Conservation (phyloP, 1,140 invertebrate genomes). For the Drosophila sproati region DNA sequence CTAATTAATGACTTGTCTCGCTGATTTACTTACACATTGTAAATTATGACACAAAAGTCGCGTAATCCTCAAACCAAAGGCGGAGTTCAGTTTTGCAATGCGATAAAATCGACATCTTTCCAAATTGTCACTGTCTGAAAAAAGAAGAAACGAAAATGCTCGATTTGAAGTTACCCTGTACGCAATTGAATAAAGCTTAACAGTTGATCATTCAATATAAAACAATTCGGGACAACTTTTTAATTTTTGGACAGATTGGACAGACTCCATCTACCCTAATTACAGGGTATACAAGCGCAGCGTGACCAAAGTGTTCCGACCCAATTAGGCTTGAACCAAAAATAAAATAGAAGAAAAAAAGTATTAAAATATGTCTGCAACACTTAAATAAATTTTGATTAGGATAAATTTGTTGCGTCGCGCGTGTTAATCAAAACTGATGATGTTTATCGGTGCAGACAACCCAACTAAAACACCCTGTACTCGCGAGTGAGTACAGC, state of each 20-base stretch:
- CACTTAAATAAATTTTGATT: constrained; percentile 39
- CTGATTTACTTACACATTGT: constrained; percentile 31
- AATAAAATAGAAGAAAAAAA: constrained; percentile 3
- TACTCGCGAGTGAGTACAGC: not conserved
- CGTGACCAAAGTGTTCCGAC: constrained; percentile 21
- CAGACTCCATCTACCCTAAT: not conserved
- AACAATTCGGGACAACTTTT: no score
- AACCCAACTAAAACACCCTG: no score
- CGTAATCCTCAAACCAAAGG: not conserved
- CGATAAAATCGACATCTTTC: not conserved
- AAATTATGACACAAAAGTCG: constrained; percentile 32
- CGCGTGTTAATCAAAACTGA: constrained; percentile 50
- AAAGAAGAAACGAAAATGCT: not conserved
- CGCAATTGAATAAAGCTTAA: no score
- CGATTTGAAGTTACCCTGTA: not conserved
- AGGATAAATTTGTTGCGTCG: constrained; percentile 36
- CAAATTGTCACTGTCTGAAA: not conserved
- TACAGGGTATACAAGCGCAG: constrained; percentile 13
- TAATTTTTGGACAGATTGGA: no score
- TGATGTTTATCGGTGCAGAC: constrained; percentile 34
- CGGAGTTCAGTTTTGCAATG: not conserved
- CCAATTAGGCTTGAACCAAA: constrained; percentile 36
- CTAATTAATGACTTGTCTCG: constrained; percentile 35
- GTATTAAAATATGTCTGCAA: constrained; percentile 4
- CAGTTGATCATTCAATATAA: no score